These are phyloP conservation scores for Danio aesculapii DNA, from an alignment of 2,797 vertebrate species.

Conservation along the genomic window DNA sequence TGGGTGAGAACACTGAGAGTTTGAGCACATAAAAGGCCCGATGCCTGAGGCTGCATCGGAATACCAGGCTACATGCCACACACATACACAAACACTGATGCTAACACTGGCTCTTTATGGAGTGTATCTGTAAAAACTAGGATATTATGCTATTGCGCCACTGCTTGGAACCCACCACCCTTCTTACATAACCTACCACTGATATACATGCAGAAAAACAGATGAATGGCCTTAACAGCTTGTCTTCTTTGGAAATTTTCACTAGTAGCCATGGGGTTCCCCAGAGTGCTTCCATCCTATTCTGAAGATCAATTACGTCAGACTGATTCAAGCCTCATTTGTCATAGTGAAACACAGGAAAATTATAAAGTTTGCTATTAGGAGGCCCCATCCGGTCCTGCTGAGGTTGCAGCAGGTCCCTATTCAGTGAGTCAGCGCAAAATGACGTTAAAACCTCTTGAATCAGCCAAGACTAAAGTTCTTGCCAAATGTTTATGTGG, in stretches of 20 bases:
- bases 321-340: conserved; percentile 16
- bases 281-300: neutral
- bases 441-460: neutral
- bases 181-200: conserved; percentile 28
- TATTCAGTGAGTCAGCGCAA: conserved; percentile 27
- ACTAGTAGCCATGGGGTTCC: neutral
- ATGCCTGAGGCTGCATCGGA: conserved; percentile 20
- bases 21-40: conserved; percentile 6
- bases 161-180: conserved; percentile 20
- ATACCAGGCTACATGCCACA: conserved; percentile 40
- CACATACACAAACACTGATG: conserved; percentile 41
- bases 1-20: neutral
- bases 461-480: neutral
- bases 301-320: neutral
- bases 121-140: conserved; percentile 20
- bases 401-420: conserved; percentile 3
- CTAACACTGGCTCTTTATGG: conserved; percentile 24
- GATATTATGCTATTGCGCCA: conserved; percentile 30
- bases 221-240: conserved; percentile 22
- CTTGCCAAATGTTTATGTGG: neutral
- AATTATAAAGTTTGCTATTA: neutral
- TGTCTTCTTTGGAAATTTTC: conserved; percentile 10
- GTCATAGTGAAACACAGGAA: neutral
- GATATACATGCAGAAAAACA: conserved; percentile 19
- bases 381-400: conserved; percentile 4